A percentile compares a stretch with the other conserved stretches of the same genome.
Evolutionary conservation across 1,140 invertebrate genomes (phyloP).

Genomic region (Eumaeus atala): DNA sequence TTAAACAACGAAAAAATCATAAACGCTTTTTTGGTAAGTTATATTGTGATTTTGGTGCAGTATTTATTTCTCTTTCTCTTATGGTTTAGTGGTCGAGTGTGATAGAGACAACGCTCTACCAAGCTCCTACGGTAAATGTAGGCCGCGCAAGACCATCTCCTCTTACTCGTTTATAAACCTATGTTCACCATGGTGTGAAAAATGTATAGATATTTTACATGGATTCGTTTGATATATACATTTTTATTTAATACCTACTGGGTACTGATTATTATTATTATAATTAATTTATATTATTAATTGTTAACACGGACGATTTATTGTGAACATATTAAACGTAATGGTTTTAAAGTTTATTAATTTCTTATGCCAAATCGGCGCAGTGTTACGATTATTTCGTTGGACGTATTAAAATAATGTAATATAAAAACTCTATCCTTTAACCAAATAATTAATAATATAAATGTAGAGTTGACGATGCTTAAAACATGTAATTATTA

Average conservation of each 20-base stretch:
- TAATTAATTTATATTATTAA: background rate
- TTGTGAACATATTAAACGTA: background rate
- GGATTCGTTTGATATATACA: background rate
- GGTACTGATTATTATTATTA: background rate
- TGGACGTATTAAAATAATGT: too few relatives aligned
- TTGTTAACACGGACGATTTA: background rate
- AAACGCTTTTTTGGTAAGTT: too few relatives aligned
- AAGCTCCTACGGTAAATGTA: conserved; percentile 64
- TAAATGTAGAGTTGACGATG: too few relatives aligned
- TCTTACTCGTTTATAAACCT: conserved; percentile 52
- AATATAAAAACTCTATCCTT: too few relatives aligned
- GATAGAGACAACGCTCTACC: conserved; percentile 31
- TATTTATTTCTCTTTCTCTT: conserved; percentile 8
- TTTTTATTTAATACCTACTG: background rate
- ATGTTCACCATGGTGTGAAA: conserved; percentile 33
- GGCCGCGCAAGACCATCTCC: conserved; percentile 64
- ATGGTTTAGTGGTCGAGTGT: conserved; percentile 17
- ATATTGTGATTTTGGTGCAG: background rate
- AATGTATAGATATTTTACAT: background rate
- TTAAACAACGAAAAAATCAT: too few relatives aligned
- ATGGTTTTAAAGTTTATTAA: too few relatives aligned
- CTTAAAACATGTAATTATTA: too few relatives aligned
- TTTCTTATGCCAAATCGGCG: too few relatives aligned
- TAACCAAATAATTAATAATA: too few relatives aligned
- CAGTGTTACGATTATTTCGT: too few relatives aligned